Evolutionary conservation across 2,797 vertebrate genomes (phyloP), one percentile per base, ranked within the genome.

Genomic region (Sarcophilus harrisii): DNA sequence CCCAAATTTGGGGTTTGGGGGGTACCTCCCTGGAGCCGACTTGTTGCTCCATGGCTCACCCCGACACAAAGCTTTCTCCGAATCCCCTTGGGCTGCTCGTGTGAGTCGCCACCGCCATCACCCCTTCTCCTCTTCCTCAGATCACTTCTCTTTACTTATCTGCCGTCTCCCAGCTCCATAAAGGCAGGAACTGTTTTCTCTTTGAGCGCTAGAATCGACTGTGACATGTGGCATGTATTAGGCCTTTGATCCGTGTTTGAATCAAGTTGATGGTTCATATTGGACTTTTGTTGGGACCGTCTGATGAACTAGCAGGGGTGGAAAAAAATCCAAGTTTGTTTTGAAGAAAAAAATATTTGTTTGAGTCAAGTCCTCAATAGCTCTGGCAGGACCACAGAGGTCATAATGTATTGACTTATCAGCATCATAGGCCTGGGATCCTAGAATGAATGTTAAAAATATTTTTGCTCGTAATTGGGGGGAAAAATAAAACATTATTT

Each of bases 241-340:
- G 38, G 21, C 21, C 1, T 28, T 27, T 27, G 27, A 49, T 45
- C 12, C 10, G 11, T 81, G 21, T 81, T 45, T 81, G 38, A 38
- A 27, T 16, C 24, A 2, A 87, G 27, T 81, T 11, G 73, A 81
- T 90, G 18, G 66, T 13, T 90, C 94, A 62, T 59, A 57, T 0
- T 11, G 91, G 95, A 96, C 96, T 95, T 97, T 96, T 96, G 95
- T 90, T 94, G 45, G 24, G 21, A 49, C 73, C 45, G 12, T 45
- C 73, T 27, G 9, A 45, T 87, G 73, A 87, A 28, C 38, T 32
- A 12, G 73, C 10, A 38, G 9, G 38, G 38, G 38, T 55, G 10
- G 18, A 38, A 38, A 11, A 92, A 95, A 94, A 60, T 90, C 81
- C 90, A 28, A 93, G 59, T 96, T 96, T 90, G 90, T 95, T 97